These are phyloP conservation scores for Nixonia krombeini DNA, from an alignment of 1,140 invertebrate genomes.

Conservation along the genomic window DNA sequence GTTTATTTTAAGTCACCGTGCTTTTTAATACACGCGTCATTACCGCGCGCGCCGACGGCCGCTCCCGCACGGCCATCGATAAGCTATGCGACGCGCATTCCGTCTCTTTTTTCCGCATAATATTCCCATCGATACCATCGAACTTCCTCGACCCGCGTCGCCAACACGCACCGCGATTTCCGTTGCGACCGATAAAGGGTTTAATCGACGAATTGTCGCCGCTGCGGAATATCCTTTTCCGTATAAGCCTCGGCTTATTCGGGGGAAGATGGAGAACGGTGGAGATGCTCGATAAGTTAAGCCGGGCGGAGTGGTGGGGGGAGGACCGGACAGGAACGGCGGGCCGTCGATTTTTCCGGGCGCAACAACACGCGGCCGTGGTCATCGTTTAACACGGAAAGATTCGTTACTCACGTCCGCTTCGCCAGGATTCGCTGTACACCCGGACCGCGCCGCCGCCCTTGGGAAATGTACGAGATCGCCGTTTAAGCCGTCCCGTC, in stretches of 20 bases:
- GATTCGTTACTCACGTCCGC: constrained; percentile 47
- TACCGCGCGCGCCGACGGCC: constrained; percentile 53
- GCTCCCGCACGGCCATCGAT: constrained; percentile 33
- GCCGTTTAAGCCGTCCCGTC: constrained; percentile 46
- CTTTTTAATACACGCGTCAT: constrained; percentile 67
- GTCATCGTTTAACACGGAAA: constrained; percentile 49
- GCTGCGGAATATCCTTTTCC: no score
- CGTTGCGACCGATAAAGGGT: background rate
- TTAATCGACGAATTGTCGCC: no score
- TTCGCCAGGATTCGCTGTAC: constrained; percentile 36
- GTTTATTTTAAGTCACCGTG: constrained; percentile 65
- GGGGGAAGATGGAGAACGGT: no score
- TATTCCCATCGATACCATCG: background rate
- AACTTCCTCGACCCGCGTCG: no score
- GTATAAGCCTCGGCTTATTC: no score
- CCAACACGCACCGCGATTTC: no score
- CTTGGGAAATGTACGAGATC: constrained; percentile 47
- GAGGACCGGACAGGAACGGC: background rate
- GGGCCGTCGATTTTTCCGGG: constrained; percentile 33
- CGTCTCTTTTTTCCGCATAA: constrained; percentile 8
- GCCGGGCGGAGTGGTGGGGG: no score
- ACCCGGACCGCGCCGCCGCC: constrained; percentile 30
- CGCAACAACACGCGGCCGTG: constrained; percentile 38
- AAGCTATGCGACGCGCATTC: constrained; percentile 27
- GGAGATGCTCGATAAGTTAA: no score